A percentile compares a stretch with the other conserved stretches of the same genome.
phyloP scores from a whole-genome alignment of 1,140 invertebrate genomes.

The Himalopsyche phryganea region DNA sequence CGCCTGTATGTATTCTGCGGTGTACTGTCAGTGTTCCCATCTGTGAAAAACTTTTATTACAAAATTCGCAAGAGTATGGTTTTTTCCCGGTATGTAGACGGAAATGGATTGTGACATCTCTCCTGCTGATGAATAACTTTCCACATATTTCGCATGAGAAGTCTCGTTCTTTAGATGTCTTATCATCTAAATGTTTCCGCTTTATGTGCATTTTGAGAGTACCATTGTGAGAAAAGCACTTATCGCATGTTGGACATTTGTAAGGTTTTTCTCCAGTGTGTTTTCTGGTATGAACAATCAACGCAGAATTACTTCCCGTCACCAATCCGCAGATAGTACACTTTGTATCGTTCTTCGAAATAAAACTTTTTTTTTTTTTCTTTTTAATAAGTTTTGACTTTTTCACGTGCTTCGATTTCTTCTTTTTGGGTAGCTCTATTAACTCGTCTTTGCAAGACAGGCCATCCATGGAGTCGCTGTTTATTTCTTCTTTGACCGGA shows the following conservation, averaged over 20 bases:
- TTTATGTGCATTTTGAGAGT: slow-evolving; percentile 44
- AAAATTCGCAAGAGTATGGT: slow-evolving; percentile 41
- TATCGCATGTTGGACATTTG: slow-evolving; percentile 50
- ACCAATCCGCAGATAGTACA: slow-evolving; percentile 24
- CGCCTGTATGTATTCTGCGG: slow-evolving; percentile 72
- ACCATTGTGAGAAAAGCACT: slow-evolving; percentile 46
- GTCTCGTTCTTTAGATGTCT: slow-evolving; percentile 45
- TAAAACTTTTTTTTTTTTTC: no score
- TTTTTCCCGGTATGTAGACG: slow-evolving; percentile 43
- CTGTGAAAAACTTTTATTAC: slow-evolving; percentile 40
- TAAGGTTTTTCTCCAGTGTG: slow-evolving; percentile 55
- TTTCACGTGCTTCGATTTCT: neutral
- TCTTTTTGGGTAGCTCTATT: neutral
- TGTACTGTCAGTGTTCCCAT: slow-evolving; percentile 51
- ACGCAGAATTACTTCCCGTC: slow-evolving; percentile 5
- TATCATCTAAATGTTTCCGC: slow-evolving; percentile 46
- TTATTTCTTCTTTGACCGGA: neutral
- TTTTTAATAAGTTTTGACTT: neutral
- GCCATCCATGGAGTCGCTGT: neutral
- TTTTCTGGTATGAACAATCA: slow-evolving; percentile 59
- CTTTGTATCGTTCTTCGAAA: slow-evolving; percentile 37
- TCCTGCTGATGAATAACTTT: slow-evolving; percentile 52
- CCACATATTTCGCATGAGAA: slow-evolving; percentile 54
- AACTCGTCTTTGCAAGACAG: neutral
- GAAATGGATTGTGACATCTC: slow-evolving; percentile 40